Evolutionary conservation across 92 coral and sea anemone genomes (phyloP), one percentile per base, ranked within the genome.

Genomic region (Epizoanthus rinbou): DNA sequence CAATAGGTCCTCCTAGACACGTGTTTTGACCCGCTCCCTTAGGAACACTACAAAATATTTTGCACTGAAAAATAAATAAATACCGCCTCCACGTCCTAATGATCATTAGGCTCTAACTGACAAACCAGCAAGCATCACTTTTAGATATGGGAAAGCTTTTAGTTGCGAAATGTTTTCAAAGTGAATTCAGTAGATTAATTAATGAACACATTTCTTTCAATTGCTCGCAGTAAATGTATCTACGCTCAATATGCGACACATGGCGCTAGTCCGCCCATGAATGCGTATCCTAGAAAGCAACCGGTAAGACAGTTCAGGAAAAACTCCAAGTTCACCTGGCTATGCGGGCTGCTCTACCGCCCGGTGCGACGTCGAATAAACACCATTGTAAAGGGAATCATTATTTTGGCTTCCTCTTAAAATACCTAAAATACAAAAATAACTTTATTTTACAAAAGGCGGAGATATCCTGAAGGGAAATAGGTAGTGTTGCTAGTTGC

Each of bases 331-430:
- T 33, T 19, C 73, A 67, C 73, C 73, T 67, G 73, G 37, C 73
- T 67, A 5, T 5, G 50, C 35, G 50, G 39, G 39, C 73, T 33
- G 45, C 15, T 19, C 13, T 18, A 64, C 68, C 68, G 3, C 73
- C 73, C 22, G 73, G 35, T 6, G 73, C 47, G 73, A 67, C 39
- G 39, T 1, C 50, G 73, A 67, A 67, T 67, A 67, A 67, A 67
- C 23, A 67, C 0, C 22, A 67, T 67, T 67, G 73, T 33, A 24
- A 37, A 33, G 6, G 4, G 0, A 28, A 33, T 67, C 18, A 33
- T 67, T 67, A 24, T 67, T 67, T 31, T 67, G 72, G 50, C 47
- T 67, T 67, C 2, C 17, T 17, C 72, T 67, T 28, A 67, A 67
- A 67, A 33, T 67, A 67, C 73, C 16, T 67, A 33, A 33, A 67